These are phyloP conservation scores for Meteorus colon DNA, from an alignment of 2,888 invertebrate species.

Conservation along the genomic window DNA sequence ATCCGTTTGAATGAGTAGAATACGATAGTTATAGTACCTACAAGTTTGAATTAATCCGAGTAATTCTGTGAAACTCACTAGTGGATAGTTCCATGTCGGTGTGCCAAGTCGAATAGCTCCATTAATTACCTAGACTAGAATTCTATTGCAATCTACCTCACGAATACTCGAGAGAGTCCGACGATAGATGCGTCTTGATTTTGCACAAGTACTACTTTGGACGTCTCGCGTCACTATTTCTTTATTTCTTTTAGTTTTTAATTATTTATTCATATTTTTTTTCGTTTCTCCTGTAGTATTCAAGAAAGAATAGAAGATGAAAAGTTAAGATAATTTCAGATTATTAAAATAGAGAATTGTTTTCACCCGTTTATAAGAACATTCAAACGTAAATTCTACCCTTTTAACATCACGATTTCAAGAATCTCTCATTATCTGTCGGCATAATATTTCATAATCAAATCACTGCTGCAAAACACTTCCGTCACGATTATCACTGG, in stretches of 20 bases:
- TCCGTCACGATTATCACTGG: background rate
- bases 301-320: background rate
- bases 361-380: background rate
- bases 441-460: slow-evolving; percentile 6
- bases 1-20: slow-evolving; percentile 37
- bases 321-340: background rate
- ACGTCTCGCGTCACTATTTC: background rate
- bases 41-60: slow-evolving; percentile 16
- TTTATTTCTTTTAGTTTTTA: background rate
- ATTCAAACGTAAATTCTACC: background rate
- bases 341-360: slow-evolving; percentile 7
- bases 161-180: slow-evolving; percentile 1
- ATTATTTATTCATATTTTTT: background rate
- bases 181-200: background rate
- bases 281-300: background rate
- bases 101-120: slow-evolving; percentile 15
- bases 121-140: slow-evolving; percentile 16
- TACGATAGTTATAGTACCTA: background rate
- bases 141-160: slow-evolving; percentile 20
- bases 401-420: slow-evolving; percentile 12
- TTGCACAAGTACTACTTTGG: slow-evolving; percentile 3
- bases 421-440: slow-evolving; percentile 2
- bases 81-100: slow-evolving; percentile 7
- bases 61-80: slow-evolving; percentile 13
- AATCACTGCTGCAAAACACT: background rate